A percentile compares a stretch with the other conserved stretches of the same genome.
Conservation (phyloP, 2,113 vertebrate genomes). For the Diphyllodes magnificus region DNA sequence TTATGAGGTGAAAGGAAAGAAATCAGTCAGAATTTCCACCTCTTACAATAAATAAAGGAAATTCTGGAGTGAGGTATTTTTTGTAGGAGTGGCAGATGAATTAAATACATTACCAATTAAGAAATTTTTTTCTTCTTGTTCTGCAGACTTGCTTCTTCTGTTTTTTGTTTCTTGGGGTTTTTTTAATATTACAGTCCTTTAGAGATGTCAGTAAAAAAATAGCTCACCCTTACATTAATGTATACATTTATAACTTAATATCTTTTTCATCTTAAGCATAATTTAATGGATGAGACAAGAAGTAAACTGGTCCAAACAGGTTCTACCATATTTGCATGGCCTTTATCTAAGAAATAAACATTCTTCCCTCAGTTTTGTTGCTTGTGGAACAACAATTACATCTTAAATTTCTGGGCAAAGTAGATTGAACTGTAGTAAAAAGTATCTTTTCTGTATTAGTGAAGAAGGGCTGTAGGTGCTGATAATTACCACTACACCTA, state of each 20-base stretch:
- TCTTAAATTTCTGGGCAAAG: neutral
- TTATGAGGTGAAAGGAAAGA: neutral
- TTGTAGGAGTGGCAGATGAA: neutral
- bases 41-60: neutral
- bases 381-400: neutral
- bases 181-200: neutral
- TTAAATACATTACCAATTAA: rapidly evolving
- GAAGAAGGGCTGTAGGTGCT: neutral
- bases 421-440: neutral
- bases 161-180: rapidly evolving
- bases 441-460: neutral
- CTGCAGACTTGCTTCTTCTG: rapidly evolving
- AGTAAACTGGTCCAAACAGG: neutral
- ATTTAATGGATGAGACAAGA: neutral
- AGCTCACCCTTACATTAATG: neutral
- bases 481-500: neutral
- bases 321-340: neutral
- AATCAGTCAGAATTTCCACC: neutral
- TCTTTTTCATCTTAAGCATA: neutral
- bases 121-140: neutral
- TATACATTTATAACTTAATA: neutral
- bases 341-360: neutral
- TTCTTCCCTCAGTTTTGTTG: neutral
- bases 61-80: neutral
- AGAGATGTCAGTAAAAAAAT: neutral